These are phyloP conservation scores for Prunella himalayana DNA, from an alignment of 2,113 vertebrate species.

Conservation along the genomic window DNA sequence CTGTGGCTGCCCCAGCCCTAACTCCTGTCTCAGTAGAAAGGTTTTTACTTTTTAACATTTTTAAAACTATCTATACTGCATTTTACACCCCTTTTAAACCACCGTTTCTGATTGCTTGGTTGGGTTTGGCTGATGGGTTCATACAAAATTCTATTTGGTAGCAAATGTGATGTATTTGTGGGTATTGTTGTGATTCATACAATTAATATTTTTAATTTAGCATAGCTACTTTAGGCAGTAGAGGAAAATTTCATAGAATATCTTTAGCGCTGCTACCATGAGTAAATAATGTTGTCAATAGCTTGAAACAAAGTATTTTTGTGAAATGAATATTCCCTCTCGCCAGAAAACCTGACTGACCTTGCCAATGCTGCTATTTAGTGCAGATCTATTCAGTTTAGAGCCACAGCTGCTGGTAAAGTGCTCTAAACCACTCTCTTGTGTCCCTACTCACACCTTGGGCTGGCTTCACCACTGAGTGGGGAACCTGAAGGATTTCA, in stretches of 20 bases:
- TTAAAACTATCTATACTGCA: neutral
- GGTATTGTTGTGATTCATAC: neutral
- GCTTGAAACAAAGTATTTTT: neutral
- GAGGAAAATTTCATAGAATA: neutral
- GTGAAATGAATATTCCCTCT: neutral
- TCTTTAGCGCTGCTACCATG: neutral
- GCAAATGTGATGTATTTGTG: neutral
- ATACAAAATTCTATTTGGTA: neutral
- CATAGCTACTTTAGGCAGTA: neutral
- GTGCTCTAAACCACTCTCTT: fast-evolving
- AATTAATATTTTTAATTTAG: neutral
- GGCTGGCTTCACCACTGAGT: fast-evolving
- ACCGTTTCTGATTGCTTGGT: neutral
- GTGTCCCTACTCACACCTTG: fast-evolving
- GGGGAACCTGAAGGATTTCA: neutral
- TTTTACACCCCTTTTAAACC: neutral
- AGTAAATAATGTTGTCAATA: neutral
- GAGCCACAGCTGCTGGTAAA: neutral
- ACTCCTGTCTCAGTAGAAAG: neutral
- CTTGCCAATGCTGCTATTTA: neutral
- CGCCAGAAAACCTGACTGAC: neutral
- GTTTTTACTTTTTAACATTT: neutral
- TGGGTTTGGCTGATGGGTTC: neutral
- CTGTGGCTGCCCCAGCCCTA: neutral
- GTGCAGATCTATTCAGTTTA: neutral